Conservation (phyloP, 1,140 invertebrate genomes). For the Diploscapter pachys region DNA sequence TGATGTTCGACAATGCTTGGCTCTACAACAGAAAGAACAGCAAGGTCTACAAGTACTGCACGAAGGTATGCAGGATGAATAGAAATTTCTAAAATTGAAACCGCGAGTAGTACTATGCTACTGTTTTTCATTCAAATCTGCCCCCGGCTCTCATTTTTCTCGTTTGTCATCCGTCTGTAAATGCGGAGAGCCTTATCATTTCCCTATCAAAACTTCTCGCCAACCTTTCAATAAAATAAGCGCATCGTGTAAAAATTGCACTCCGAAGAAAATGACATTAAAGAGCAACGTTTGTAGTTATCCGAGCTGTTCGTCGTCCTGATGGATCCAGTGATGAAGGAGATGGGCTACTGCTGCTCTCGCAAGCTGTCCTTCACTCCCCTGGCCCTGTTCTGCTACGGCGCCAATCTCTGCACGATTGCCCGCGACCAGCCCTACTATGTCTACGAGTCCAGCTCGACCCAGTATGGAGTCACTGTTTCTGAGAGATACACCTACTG, state of each 20-base stretch:
- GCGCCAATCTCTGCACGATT: constrained; percentile 96
- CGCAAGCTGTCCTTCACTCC: constrained; percentile 97
- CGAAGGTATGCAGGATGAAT: constrained; percentile 73
- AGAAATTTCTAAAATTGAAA: too few species aligned
- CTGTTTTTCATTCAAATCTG: too few species aligned
- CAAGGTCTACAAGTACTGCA: constrained; percentile 92
- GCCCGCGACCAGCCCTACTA: constrained; percentile 96
- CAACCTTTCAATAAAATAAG: too few species aligned
- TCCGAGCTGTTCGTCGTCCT: constrained; percentile 76
- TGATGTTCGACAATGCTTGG: constrained; percentile 99
- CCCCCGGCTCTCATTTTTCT: too few species aligned
- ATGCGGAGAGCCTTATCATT: too few species aligned
- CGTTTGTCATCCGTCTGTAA: too few species aligned
- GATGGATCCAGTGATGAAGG: constrained; percentile 98
- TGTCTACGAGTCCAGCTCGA: constrained; percentile 67
- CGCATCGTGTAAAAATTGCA: too few species aligned
- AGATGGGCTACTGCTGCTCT: constrained; percentile 95
- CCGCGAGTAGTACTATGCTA: too few species aligned
- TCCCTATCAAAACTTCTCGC: too few species aligned
- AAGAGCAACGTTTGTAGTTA: too few species aligned
- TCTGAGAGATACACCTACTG: constrained; percentile 97
- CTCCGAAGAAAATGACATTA: too few species aligned
- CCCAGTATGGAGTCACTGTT: constrained; percentile 61
- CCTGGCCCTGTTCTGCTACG: constrained; percentile 96
- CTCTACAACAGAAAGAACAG: constrained; percentile 98